phyloP scores from a whole-genome alignment of 2,113 vertebrate genomes.

The Columba livia region DNA sequence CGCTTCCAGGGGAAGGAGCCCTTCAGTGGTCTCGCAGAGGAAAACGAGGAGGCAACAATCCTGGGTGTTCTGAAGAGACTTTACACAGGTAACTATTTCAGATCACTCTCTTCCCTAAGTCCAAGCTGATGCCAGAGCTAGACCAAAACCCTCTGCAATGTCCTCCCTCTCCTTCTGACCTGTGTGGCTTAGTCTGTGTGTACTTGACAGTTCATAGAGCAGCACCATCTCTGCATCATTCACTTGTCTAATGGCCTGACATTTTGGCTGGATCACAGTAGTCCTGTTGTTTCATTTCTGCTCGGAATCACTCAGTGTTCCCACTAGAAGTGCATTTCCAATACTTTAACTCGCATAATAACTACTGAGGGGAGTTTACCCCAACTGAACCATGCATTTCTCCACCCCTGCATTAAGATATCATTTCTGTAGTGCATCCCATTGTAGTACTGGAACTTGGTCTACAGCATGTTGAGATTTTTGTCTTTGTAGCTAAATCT shows the following conservation, averaged over 20 bases:
- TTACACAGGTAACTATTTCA: slow-evolving; percentile 82
- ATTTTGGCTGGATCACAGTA: neutral
- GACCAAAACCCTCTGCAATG: neutral
- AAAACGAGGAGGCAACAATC: slow-evolving; percentile 57
- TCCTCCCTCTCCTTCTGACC: neutral
- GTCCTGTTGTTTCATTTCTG: neutral
- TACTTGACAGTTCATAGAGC: neutral
- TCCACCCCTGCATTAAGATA: neutral
- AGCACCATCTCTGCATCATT: neutral
- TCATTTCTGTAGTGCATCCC: neutral
- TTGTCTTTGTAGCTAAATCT: neutral
- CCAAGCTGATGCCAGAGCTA: neutral
- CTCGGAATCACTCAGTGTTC: neutral
- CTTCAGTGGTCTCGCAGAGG: slow-evolving; percentile 63
- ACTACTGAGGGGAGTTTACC: neutral
- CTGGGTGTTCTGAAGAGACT: slow-evolving; percentile 80
- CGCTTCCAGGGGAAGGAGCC: slow-evolving; percentile 77
- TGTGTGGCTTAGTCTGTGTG: neutral
- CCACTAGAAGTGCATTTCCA: neutral
- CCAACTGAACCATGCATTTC: neutral
- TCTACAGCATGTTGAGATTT: neutral
- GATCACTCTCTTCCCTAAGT: neutral
- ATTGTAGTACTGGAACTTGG: neutral
- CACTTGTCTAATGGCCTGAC: neutral
- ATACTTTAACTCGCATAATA: neutral